Evolutionary conservation across 1,140 invertebrate species (phyloP), one percentile per base, ranked within the genome.

Genomic region (Conus betulinus): DNA sequence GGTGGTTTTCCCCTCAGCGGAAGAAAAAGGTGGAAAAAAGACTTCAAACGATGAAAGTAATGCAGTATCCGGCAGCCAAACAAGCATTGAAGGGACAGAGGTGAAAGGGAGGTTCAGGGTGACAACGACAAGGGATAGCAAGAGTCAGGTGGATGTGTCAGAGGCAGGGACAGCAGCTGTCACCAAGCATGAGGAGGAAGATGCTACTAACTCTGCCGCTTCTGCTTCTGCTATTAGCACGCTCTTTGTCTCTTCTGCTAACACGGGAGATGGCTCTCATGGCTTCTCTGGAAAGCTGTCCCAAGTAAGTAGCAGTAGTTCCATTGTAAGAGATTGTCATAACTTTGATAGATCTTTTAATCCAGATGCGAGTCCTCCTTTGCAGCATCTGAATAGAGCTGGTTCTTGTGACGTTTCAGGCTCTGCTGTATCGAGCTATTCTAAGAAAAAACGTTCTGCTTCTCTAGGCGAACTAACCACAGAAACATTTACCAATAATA

Each of bases 51-150:
- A 81, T 51, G 51, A 51, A 4, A 10, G 5, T 8, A 0, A 55
- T 8, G 17, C 15, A 23, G 5, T 51, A 10, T 13, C 67, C 6
- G 17, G 51, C 4, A 53, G 52, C 39, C 25, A 15, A 1, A 8
- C 79, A 2, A 39, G 52, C 57, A 55, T 52, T n/a, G 23, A 87
- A 17, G 78, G 57, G 57, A 55, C 60, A 0, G 85, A 84, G 51
- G 82, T 76, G 63, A 89, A 90, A 71, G 90, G 91, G 57, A 86
- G 91, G n/a, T 91, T 91, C 76, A 87, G 88, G 84, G 91, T 91
- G 39, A 91, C 91, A 63, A 88, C 74, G 4, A 88, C 90, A 15
- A 39, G 84, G 55, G 89, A 90, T 51, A 89, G 71, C 81, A 53
- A 67, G 52, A 53, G 84, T 88, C 82, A 79, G 57, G 57, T 57